Percentiles rank a stretch among this genome's conserved stretches.
Conservation (phyloP, 2,888 invertebrate species). For the Drosophila greeni region DNA sequence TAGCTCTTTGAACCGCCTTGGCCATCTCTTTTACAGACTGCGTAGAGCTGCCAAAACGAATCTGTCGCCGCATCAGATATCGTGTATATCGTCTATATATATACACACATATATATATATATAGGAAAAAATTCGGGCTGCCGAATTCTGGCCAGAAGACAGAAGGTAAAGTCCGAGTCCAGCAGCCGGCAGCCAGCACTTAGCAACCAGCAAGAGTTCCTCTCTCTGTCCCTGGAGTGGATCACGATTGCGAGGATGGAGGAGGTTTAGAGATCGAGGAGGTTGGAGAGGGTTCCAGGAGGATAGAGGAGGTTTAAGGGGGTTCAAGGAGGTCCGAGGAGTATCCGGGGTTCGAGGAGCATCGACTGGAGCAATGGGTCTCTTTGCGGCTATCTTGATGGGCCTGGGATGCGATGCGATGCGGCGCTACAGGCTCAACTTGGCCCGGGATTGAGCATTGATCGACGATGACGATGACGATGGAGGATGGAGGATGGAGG, state of each 20-base stretch:
- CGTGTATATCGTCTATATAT: slow-evolving; percentile 36
- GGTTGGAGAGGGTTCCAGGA: no score
- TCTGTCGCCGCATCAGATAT: slow-evolving; percentile 68
- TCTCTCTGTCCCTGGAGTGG: slow-evolving; percentile 21
- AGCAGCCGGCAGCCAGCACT: slow-evolving; percentile 3
- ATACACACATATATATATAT: background rate
- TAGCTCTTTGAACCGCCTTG: background rate
- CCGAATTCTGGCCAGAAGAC: slow-evolving; percentile 51
- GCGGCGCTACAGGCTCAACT: slow-evolving; percentile 66
- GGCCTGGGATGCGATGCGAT: slow-evolving; percentile 43
- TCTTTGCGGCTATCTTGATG: slow-evolving; percentile 60
- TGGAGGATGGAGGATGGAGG: background rate
- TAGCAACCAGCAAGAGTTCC: slow-evolving; percentile 1
- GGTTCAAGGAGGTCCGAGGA: slow-evolving; percentile 21
- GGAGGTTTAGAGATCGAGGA: no score
- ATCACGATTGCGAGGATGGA: slow-evolving; percentile 67
- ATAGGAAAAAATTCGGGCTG: slow-evolving; percentile 44
- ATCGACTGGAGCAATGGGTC: slow-evolving; percentile 16
- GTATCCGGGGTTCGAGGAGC: background rate
- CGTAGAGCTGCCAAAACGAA: slow-evolving; percentile 69
- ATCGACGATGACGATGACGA: slow-evolving; percentile 56
- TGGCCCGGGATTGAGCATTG: slow-evolving; percentile 41
- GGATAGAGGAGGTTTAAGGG: no score
- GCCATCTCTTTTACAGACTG: slow-evolving; percentile 27
- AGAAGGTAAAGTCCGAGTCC: slow-evolving; percentile 14